Base-by-base conservation (phyloP, 1,140 invertebrate species). In the Bombus waltoni region DNA sequence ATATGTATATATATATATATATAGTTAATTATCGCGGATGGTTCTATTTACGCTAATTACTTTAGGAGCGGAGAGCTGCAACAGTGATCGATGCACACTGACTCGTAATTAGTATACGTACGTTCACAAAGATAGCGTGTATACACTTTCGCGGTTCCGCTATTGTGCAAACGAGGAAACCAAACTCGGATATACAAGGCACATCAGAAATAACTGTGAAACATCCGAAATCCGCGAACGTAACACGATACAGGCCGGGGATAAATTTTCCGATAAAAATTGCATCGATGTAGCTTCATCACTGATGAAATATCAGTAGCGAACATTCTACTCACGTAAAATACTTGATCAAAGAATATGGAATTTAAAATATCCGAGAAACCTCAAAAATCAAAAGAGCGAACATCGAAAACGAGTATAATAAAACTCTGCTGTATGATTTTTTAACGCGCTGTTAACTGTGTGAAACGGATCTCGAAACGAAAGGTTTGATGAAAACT, bases 21-120 rank as follows among this genome's bases (percentile, higher is more conserved):
- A 65, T 57, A 32, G 81, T 57, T 88, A 89, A 91, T 89, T 89
- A 89, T 85, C 77, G 40, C 62, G 47, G 47, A 47, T 57, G 42
- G 65, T 81, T 74, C 83, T 90, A 88, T 89, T 90, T 87, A 85
- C 84, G 70, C 77, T 91, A 91, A 90, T 90, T 91, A 90, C 87
- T 87, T 86, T 83, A 82, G 62, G 38, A 57, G 81, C 62, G 79
- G 70, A 70, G 47, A 68, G 32, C 35, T 53, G 78, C 59, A 59
- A 72, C 78, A 70, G 78, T 86, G 88, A 90, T 90, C 83, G 81
- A 89, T 90, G 83, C 77, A 81, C 44, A 81, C 59, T 22, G 78
- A 70, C 70, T 81, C 78, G 84, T 81, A 85, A 81, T 85, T 83
- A 82, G 66, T 68, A 44, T 62, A 65, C n/a, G 32, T 84, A 38